Base-by-base conservation (phyloP, 2,113 vertebrate genomes). In the Notothenia rossii region DNA sequence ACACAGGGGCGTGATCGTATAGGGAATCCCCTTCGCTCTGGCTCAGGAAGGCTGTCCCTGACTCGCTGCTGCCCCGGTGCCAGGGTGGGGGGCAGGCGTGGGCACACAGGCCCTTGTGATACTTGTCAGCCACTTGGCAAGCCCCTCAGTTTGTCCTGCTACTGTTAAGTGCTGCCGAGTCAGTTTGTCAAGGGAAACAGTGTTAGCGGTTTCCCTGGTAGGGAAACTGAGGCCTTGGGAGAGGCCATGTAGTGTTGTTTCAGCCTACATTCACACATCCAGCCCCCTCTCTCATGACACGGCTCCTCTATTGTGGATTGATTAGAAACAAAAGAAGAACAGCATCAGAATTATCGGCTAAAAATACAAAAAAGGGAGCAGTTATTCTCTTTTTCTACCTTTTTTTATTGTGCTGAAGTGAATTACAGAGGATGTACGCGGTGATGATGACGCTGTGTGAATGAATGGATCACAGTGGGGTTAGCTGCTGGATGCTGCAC, bases 11-110 rank as follows among this genome's bases (percentile, higher is more conserved):
- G 77, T 80, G 91, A 92, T 94, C 87, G 40, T 88, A 89, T 88
- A 89, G 93, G 94, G 94, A 94, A 95, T 94, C 89, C 94, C 94
- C 90, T 77, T 82, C 87, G 84, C 86, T 85, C 88, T 91, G 89
- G 83, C 86, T 89, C 83, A 88, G 70, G 84, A 82, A 86, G 87
- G 75, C 83, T 88, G 81, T 91, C 85, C 92, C 83, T 79, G 81
- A 90, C 83, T 88, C 74, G 75, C 78, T 87, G 74, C 87, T 88
- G 88, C 90, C 86, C 84, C 87, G 14, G 86, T 94, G 94, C 93
- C 93, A 94, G 88, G 83, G 91, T 84, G 72, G 81, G 87, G 82
- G 83, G 87, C 87, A 84, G 78, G 82, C 89, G 61, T 89, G 90
- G 89, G 91, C 89, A 89, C 72, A 55, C 81, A 88, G 86, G 81